phyloP scores from a whole-genome alignment of 2,797 vertebrate species.

The Danio kyathit region DNA sequence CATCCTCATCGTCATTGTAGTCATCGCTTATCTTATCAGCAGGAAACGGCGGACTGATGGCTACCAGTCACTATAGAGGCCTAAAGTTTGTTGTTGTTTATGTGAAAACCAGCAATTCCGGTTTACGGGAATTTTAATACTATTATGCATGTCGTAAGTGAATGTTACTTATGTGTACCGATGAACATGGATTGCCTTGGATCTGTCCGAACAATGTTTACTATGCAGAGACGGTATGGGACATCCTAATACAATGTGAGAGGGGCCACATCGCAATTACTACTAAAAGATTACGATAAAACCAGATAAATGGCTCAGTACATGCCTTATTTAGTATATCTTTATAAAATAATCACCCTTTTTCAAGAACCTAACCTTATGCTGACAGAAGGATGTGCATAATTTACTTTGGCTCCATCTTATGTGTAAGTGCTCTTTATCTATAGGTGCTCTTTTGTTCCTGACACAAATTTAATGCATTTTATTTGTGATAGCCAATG shows the following conservation, averaged over 20 bases:
- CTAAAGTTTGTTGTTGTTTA: background rate
- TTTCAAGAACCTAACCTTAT: background rate
- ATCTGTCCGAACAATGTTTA: background rate
- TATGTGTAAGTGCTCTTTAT: conserved; percentile 4
- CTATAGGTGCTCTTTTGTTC: background rate
- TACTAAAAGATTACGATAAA: background rate
- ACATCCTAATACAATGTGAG: conserved; percentile 18
- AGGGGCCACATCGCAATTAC: background rate
- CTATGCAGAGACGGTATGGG: background rate
- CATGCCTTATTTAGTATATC: background rate
- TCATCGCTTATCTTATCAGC: conserved; percentile 81
- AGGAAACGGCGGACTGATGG: conserved; percentile 71
- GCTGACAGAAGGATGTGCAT: background rate
- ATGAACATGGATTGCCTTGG: background rate
- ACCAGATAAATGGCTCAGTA: background rate
- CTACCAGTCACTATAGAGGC: conserved; percentile 85
- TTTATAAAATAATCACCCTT: background rate
- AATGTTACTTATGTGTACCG: background rate
- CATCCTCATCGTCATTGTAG: conserved; percentile 82
- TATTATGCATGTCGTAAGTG: background rate
- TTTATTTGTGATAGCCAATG: background rate
- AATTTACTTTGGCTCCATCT: background rate
- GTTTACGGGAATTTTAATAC: conserved; percentile 2
- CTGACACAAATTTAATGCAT: background rate
- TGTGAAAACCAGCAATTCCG: background rate